Percentiles rank a stretch among this genome's conserved stretches.
Conservation (phyloP, 2,888 invertebrate species). For the Drosophila birchii region DNA sequence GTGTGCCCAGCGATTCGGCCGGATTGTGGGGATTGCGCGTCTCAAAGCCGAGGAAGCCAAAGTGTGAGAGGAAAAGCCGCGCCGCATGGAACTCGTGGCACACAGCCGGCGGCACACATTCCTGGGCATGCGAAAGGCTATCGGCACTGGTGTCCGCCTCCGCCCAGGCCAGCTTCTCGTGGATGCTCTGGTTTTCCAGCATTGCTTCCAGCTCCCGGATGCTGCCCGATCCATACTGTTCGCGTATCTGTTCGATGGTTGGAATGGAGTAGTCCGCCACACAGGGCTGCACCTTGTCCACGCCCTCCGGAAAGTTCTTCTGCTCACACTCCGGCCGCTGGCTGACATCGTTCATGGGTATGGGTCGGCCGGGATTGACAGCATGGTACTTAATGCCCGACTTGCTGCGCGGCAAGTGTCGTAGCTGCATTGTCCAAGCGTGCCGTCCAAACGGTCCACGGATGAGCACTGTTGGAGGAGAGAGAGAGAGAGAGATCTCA, state of each 20-base stretch:
- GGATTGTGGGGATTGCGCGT: constrained; percentile 84
- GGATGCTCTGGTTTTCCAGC: constrained; percentile 89
- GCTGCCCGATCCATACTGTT: constrained; percentile 86
- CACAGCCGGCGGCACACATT: constrained; percentile 91
- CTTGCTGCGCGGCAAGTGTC: constrained; percentile 94
- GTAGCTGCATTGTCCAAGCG: constrained; percentile 95
- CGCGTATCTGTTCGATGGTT: constrained; percentile 90
- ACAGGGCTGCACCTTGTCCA: constrained; percentile 91
- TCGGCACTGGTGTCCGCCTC: constrained; percentile 84
- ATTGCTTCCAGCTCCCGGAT: constrained; percentile 89
- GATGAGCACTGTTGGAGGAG: constrained; percentile 87
- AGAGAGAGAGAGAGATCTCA: too few species aligned
- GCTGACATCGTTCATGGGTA: constrained; percentile 89
- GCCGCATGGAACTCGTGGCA: constrained; percentile 98
- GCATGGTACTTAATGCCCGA: constrained; percentile 87
- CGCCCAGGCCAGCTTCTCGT: constrained; percentile 86
- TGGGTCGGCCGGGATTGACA: constrained; percentile 89
- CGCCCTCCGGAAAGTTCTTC: constrained; percentile 91
- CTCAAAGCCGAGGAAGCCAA: constrained; percentile 93
- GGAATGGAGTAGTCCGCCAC: constrained; percentile 97
- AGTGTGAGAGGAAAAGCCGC: constrained; percentile 96
- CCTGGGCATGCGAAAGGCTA: constrained; percentile 87
- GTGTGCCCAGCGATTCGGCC: constrained; percentile 72
- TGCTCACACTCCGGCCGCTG: constrained; percentile 89
- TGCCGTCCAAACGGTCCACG: constrained; percentile 97